Percentiles rank a stretch among this genome's conserved stretches.
Conservation (phyloP, 1,140 invertebrate genomes). For the Aphelinus certus region DNA sequence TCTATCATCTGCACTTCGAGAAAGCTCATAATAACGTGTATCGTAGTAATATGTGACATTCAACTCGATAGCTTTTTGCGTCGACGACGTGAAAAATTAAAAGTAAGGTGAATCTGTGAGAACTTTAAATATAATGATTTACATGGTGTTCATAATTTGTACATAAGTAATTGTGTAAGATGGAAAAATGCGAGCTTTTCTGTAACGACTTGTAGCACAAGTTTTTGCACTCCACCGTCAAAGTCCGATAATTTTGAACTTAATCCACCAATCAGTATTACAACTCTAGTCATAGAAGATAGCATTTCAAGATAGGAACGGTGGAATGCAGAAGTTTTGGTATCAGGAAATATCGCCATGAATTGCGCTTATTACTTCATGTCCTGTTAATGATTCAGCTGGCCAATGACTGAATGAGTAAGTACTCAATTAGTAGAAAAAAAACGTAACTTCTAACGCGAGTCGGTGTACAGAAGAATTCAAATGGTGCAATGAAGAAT, state of each 20-base stretch:
- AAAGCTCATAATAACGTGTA: slow-evolving; percentile 12
- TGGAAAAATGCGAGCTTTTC: slow-evolving; percentile 32
- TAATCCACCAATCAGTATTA: background rate
- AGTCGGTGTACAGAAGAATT: background rate
- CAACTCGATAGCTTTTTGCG: slow-evolving; percentile 5
- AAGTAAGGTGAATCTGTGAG: too few relatives aligned
- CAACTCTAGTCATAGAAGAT: too few relatives aligned
- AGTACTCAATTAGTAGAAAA: slow-evolving; percentile 17
- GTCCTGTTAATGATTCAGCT: slow-evolving; percentile 26
- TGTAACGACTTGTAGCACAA: background rate
- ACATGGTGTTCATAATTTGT: slow-evolving; percentile 43
- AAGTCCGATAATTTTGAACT: background rate
- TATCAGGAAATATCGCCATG: background rate
- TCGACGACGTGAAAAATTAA: slow-evolving; percentile 9
- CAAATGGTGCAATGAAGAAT: slow-evolving; percentile 20
- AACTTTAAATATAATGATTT: background rate
- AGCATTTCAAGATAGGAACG: background rate
- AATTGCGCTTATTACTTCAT: slow-evolving; percentile 11
- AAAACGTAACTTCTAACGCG: slow-evolving; percentile 21
- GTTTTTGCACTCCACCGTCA: slow-evolving; percentile 14
- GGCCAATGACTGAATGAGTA: slow-evolving; percentile 12
- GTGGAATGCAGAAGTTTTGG: background rate
- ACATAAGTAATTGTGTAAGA: slow-evolving; percentile 44
- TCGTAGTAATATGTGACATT: slow-evolving; percentile 3
- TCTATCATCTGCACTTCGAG: slow-evolving; percentile 21